A percentile compares a stretch with the other conserved stretches of the same genome.
Conservation (phyloP, 1,140 invertebrate genomes). For the Drosophila melanica region DNA sequence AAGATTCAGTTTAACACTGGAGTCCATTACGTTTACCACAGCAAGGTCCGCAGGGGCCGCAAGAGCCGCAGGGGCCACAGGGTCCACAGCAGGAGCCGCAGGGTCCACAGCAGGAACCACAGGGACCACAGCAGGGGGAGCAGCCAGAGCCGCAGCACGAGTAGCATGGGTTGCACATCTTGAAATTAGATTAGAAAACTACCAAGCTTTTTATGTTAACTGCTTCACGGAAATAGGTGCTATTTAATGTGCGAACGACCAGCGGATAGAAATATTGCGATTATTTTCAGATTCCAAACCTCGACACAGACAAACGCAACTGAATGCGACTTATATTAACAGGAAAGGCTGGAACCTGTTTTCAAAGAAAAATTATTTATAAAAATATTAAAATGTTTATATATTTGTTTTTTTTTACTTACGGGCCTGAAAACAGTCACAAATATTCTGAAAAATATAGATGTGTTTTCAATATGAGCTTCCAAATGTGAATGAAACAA, state of each 20-base stretch:
- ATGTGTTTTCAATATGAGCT: conserved; percentile 7
- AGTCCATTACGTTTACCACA: conserved; percentile 1
- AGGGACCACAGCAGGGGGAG: conserved; percentile 19
- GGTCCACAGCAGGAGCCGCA: conserved; percentile 19
- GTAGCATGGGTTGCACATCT: conserved; percentile 38
- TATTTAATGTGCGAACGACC: not conserved
- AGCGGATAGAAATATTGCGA: not conserved
- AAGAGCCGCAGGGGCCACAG: conserved; percentile 9
- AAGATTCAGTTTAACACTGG: conserved; percentile 9
- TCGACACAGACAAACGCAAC: not conserved
- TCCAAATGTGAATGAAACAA: not conserved
- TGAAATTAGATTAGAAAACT: not conserved
- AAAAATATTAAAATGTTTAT: not conserved
- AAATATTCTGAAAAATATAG: conserved; percentile 7
- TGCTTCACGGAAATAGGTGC: conserved; percentile 19
- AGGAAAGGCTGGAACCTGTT: conserved; percentile 15
- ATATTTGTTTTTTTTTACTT: conserved; percentile 8
- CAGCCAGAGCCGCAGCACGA: conserved; percentile 21
- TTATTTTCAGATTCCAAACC: not conserved
- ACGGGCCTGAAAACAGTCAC: conserved; percentile 17
- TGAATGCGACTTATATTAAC: not conserved
- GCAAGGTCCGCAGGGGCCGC: conserved; percentile 11
- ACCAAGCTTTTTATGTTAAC: not conserved
- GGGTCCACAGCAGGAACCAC: conserved; percentile 2
- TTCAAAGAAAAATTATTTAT: not conserved